Percentiles rank a stretch among this genome's conserved stretches.
Evolutionary conservation across 1,140 invertebrate species (phyloP).

Genomic region (Drosophila punjabiensis): DNA sequence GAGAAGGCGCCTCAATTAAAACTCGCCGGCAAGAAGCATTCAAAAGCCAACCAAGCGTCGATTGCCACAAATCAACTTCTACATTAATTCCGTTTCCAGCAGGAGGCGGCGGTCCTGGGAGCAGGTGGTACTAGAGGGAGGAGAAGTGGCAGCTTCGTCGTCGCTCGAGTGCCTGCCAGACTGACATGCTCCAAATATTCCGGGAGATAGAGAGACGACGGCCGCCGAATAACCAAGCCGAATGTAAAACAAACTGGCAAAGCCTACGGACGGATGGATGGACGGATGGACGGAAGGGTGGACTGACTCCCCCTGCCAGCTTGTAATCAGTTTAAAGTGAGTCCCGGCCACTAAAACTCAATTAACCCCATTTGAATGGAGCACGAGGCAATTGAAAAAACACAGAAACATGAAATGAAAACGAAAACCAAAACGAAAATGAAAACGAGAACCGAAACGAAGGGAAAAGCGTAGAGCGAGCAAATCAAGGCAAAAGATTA

Average conservation of each 20-base stretch:
- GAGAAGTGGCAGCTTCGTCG: neutral
- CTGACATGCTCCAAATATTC: slow-evolving; percentile 75
- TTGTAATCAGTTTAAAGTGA: slow-evolving; percentile 83
- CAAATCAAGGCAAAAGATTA: slow-evolving; percentile 78
- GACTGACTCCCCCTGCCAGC: slow-evolving; percentile 26
- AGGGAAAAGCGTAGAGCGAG: slow-evolving; percentile 43
- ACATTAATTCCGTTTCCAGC: slow-evolving; percentile 71
- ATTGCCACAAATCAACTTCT: slow-evolving; percentile 81
- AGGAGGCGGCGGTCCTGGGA: slow-evolving; percentile 28
- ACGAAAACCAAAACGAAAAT: slow-evolving; percentile 18
- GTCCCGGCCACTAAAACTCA: slow-evolving; percentile 84
- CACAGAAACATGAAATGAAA: slow-evolving; percentile 35
- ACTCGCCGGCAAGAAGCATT: slow-evolving; percentile 58
- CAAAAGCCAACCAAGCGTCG: slow-evolving; percentile 66
- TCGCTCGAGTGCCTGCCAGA: slow-evolving; percentile 59
- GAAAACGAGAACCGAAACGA: slow-evolving; percentile 25
- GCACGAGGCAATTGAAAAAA: slow-evolving; percentile 65
- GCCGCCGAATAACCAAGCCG: slow-evolving; percentile 36
- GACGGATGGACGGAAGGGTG: neutral
- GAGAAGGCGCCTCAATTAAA: slow-evolving; percentile 64
- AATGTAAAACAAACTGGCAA: slow-evolving; percentile 70
- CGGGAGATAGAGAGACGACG: slow-evolving; percentile 40
- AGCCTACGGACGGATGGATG: slow-evolving; percentile 33
- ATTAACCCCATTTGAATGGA: slow-evolving; percentile 81
- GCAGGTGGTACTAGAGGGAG: neutral